Conservation (phyloP, 2,113 vertebrate species). For the Scytalopus superciliaris region DNA sequence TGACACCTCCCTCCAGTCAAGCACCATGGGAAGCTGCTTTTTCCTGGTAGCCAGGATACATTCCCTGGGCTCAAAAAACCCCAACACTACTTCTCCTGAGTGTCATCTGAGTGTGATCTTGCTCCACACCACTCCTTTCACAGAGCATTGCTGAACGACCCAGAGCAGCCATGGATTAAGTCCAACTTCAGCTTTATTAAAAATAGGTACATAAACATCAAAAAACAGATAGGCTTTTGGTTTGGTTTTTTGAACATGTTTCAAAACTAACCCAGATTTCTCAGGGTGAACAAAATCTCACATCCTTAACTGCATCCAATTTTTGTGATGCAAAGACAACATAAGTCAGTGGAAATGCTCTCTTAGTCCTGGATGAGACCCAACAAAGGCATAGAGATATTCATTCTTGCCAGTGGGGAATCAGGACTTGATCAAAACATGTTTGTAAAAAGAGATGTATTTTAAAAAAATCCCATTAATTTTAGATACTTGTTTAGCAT, state of each 20-base stretch:
- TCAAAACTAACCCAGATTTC: neutral
- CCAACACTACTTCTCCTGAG: neutral
- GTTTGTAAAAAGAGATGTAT: neutral
- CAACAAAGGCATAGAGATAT: neutral
- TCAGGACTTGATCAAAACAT: neutral
- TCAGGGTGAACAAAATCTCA: neutral
- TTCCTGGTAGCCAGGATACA: neutral
- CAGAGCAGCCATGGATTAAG: neutral
- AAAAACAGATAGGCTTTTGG: neutral
- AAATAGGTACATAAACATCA: neutral
- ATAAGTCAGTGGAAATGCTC: neutral
- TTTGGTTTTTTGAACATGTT: neutral
- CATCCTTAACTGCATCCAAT: neutral
- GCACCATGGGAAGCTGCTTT: neutral
- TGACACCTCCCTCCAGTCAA: fast-evolving
- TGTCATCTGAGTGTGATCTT: neutral
- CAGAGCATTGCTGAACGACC: neutral
- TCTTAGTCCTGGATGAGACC: neutral
- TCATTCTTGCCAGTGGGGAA: neutral
- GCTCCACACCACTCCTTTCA: neutral
- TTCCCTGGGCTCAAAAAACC: neutral
- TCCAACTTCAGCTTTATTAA: neutral
- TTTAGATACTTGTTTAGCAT: neutral
- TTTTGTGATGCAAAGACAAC: neutral
- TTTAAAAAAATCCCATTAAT: neutral